phyloP scores from a whole-genome alignment of 2,888 invertebrate species.

The Drosophila eohydei region DNA sequence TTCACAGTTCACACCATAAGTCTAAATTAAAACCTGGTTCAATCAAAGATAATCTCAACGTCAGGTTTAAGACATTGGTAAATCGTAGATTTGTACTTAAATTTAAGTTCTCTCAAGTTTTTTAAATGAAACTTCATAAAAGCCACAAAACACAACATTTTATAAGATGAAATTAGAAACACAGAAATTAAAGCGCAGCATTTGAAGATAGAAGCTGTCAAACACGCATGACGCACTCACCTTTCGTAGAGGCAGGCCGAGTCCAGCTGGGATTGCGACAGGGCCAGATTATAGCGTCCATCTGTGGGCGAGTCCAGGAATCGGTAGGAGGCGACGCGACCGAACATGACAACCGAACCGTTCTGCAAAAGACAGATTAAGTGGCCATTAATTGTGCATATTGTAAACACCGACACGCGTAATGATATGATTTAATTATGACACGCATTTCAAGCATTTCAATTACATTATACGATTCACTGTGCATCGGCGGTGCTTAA shows the following conservation, averaged over 20 bases:
- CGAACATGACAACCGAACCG: conserved; percentile 93
- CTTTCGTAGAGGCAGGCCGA: conserved; percentile 93
- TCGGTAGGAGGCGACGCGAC: conserved; percentile 93
- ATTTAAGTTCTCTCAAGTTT: not conserved
- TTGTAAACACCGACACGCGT: conserved; percentile 1
- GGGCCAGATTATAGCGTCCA: conserved; percentile 90
- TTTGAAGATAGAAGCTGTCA: not conserved
- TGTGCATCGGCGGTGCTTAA: not conserved
- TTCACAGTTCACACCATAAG: not conserved
- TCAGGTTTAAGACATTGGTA: rapidly evolving
- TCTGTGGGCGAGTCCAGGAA: conserved; percentile 94
- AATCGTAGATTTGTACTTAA: not conserved
- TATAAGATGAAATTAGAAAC: conserved; percentile 2
- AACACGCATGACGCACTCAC: conserved; percentile 85
- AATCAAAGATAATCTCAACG: not conserved
- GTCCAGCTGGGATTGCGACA: conserved; percentile 90
- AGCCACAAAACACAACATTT: not conserved
- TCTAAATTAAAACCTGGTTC: not conserved
- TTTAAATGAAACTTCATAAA: not conserved
- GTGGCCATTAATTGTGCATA: conserved; percentile 5
- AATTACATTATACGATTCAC: conserved; percentile 26
- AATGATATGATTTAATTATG: conserved; percentile 42
- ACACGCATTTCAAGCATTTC: conserved; percentile 18
- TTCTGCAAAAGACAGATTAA: conserved; percentile 86
- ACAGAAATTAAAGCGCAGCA: conserved; percentile 20